Percentiles rank a stretch among this genome's conserved stretches.
Evolutionary conservation across 2,797 vertebrate genomes (phyloP).

Genomic region (Myotis pilosus): DNA sequence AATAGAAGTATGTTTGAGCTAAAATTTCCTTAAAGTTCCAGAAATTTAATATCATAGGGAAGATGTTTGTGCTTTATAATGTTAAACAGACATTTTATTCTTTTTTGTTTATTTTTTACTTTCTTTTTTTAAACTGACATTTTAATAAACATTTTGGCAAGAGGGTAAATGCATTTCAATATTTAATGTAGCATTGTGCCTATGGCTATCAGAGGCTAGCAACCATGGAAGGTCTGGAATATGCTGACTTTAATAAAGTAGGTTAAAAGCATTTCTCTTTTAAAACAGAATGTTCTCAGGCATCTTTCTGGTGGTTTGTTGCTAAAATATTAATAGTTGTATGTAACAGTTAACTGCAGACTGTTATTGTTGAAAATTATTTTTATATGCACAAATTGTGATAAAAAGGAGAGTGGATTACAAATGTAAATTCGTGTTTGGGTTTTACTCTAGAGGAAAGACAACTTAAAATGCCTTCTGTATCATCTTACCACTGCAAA

Average conservation of each 20-base stretch:
- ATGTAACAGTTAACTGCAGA: slow-evolving; percentile 36
- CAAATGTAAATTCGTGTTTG: slow-evolving; percentile 24
- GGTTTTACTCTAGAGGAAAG: slow-evolving; percentile 28
- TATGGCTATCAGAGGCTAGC: not conserved
- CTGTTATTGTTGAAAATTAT: slow-evolving; percentile 34
- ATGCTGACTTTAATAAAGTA: slow-evolving; percentile 43
- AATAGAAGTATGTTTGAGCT: slow-evolving; percentile 46
- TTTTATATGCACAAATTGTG: slow-evolving; percentile 39
- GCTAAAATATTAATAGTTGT: slow-evolving; percentile 61
- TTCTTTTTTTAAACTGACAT: not conserved
- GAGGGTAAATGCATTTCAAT: slow-evolving; percentile 17
- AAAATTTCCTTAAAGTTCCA: not conserved
- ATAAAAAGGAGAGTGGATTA: not conserved
- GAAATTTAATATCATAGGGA: not conserved
- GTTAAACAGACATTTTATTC: not conserved
- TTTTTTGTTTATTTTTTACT: too few relatives aligned
- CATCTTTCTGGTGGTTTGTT: slow-evolving; percentile 33
- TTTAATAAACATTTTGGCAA: slow-evolving; percentile 26
- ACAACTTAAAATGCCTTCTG: not conserved
- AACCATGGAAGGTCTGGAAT: slow-evolving; percentile 45
- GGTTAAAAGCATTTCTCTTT: slow-evolving; percentile 65
- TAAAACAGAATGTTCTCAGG: slow-evolving; percentile 56
- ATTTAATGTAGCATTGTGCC: slow-evolving; percentile 21
- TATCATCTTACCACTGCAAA: slow-evolving; percentile 51
- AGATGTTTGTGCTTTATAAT: not conserved